Percentiles rank a stretch among this genome's conserved stretches.
These are phyloP conservation scores for Phalacrocorax aristotelis DNA, from an alignment of 2,113 vertebrate species.

Conservation along the genomic window DNA sequence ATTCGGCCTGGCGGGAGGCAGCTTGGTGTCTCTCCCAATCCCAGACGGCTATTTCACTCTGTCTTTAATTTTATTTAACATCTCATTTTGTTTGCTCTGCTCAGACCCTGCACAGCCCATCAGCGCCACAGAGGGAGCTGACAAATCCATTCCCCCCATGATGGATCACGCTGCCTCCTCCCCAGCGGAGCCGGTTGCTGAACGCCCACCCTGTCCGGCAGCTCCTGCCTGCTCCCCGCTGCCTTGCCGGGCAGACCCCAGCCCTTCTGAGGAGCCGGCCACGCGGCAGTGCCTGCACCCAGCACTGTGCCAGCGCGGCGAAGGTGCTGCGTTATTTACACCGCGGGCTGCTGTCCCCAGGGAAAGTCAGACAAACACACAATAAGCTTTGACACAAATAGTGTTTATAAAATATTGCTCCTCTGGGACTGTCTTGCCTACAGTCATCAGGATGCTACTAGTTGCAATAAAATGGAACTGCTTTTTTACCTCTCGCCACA, in stretches of 20 bases:
- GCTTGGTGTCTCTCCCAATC: not conserved
- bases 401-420: slow-evolving; percentile 20
- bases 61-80: slow-evolving; percentile 45
- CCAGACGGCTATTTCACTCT: not conserved
- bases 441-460: not conserved
- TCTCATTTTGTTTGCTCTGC: slow-evolving; percentile 28
- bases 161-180: not conserved
- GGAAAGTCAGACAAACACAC: slow-evolving; percentile 12
- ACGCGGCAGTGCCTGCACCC: rapidly evolving
- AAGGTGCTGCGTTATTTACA: not conserved
- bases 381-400: slow-evolving; percentile 21
- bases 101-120: slow-evolving; percentile 22
- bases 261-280: not conserved
- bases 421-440: not conserved
- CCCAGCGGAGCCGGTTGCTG: not conserved
- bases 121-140: not conserved
- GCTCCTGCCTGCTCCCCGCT: not conserved
- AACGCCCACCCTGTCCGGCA: not conserved
- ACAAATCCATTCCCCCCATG: not conserved
- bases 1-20: not conserved
- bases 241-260: not conserved
- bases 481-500: not conserved
- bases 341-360: not conserved
- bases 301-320: rapidly evolving
- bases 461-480: not conserved